Base-by-base conservation (phyloP, 2,113 vertebrate species). In the Elanoides forficatus region DNA sequence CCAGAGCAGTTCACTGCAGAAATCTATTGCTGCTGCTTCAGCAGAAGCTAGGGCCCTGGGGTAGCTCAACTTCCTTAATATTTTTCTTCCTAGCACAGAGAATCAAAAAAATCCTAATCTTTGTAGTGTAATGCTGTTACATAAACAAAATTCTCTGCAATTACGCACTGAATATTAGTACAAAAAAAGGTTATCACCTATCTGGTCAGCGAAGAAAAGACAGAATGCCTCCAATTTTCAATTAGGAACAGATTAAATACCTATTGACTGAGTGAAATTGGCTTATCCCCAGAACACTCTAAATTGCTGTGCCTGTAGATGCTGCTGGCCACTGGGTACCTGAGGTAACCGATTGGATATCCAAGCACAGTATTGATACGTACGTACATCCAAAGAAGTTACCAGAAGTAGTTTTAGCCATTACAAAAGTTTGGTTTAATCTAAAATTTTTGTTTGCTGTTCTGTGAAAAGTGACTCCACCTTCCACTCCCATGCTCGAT, bases 341-440 rank as follows among this genome's bases (percentile, higher is more conserved):
- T 4, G 17, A 65, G 60, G 34, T 6, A 36, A 80, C 14, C 1
- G 2, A 9, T 6, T 43, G 48, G 53, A 38, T 22, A 27, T 42
- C 34, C 26, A 73, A 84, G 34, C 6, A 17, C 38, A 36, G 23
- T 11, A 50, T 0, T 29, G 62, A 42, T 14, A 29, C 0, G 0
- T 15, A 14, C 1, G 7, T 13, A 32, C 2, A 0, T 32, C 34
- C 27, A 74, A 30, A 71, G 26, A 36, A 36, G 38, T 25, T 43
- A 74, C 43, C 20, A 20, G 7, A 60, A 66, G 55, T 18, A 26
- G 30, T 38, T 82, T 26, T 4, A 90, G 55, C 7, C 30, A 53
- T 34, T 78, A 48, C 7, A 48, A 4, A 89, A 55, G 9, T 43
- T 74, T 36, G 18, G 50, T 47, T 86, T 68, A 42, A 43, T 15